Conservation (phyloP, 1,140 invertebrate species). For the Zaprionus ornatus region DNA sequence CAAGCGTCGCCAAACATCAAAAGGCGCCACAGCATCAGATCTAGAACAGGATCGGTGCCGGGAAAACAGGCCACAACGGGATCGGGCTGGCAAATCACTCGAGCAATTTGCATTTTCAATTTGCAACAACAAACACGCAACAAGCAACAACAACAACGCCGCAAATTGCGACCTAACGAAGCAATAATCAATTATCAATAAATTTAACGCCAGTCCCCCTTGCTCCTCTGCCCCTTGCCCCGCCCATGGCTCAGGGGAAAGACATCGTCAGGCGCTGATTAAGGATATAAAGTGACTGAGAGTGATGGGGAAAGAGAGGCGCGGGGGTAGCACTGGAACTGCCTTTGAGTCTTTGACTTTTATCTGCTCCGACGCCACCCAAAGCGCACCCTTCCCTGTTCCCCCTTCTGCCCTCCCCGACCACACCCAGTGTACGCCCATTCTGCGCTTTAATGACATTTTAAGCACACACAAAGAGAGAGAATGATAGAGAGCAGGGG, state of each 20-base stretch:
- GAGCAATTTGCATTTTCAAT: slow-evolving; percentile 81
- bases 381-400: neutral
- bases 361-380: slow-evolving; percentile 47
- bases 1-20: slow-evolving; percentile 70
- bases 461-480: slow-evolving; percentile 62
- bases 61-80: slow-evolving; percentile 14
- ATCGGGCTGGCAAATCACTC: slow-evolving; percentile 51
- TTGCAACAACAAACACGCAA: slow-evolving; percentile 76
- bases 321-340: neutral
- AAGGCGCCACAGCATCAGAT: slow-evolving; percentile 42
- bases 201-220: slow-evolving; percentile 57
- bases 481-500: neutral
- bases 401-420: slow-evolving; percentile 11
- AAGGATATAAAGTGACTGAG: slow-evolving; percentile 54
- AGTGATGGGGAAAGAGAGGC: neutral
- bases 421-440: slow-evolving; percentile 23
- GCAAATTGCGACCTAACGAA: slow-evolving; percentile 73
- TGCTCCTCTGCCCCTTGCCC: neutral
- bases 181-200: slow-evolving; percentile 83
- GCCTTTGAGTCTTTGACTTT: slow-evolving; percentile 58
- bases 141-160: slow-evolving; percentile 15
- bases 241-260: slow-evolving; percentile 4
- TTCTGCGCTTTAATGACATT: slow-evolving; percentile 73
- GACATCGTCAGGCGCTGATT: slow-evolving; percentile 56
- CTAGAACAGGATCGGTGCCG: slow-evolving; percentile 1